phyloP scores from a whole-genome alignment of 2,797 vertebrate genomes.

The Ambastaia sidthimunki region DNA sequence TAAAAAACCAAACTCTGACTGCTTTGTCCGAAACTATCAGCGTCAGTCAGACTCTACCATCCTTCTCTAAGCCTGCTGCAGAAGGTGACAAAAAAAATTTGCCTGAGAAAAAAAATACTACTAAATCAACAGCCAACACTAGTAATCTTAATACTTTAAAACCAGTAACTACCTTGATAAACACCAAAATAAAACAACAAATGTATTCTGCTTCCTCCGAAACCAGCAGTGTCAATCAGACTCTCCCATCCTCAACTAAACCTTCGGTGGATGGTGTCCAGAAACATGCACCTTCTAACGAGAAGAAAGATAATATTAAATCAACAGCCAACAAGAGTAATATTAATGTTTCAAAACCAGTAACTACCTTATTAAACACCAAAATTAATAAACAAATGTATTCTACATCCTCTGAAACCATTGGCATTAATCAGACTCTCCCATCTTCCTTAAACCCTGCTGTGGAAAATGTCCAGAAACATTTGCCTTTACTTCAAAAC shows the following conservation, averaged over 20 bases:
- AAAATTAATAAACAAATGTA: slow-evolving; percentile 32
- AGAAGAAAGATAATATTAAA: slow-evolving; percentile 68
- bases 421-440: slow-evolving; percentile 32
- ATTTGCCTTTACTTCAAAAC: not conserved
- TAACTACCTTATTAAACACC: slow-evolving; percentile 36
- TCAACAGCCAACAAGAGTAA: not conserved
- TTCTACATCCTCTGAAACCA: slow-evolving; percentile 23
- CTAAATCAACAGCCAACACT: slow-evolving; percentile 4
- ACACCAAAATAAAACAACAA: slow-evolving; percentile 6
- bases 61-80: not conserved
- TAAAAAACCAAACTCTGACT: not conserved
- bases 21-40: not conserved
- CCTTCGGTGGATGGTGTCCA: not conserved
- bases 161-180: not conserved
- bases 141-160: slow-evolving; percentile 1
- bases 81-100: not conserved
- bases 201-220: slow-evolving; percentile 2
- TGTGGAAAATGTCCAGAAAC: slow-evolving; percentile 26
- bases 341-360: slow-evolving; percentile 63
- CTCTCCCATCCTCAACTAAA: not conserved
- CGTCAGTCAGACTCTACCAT: not conserved
- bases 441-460: slow-evolving; percentile 28
- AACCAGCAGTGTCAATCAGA: not conserved
- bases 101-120: slow-evolving; percentile 70
- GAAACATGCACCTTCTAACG: not conserved